Percentiles rank a stretch among this genome's conserved stretches.
Evolutionary conservation across 1,140 invertebrate genomes (phyloP).

Genomic region (Drosophila kurseongensis): DNA sequence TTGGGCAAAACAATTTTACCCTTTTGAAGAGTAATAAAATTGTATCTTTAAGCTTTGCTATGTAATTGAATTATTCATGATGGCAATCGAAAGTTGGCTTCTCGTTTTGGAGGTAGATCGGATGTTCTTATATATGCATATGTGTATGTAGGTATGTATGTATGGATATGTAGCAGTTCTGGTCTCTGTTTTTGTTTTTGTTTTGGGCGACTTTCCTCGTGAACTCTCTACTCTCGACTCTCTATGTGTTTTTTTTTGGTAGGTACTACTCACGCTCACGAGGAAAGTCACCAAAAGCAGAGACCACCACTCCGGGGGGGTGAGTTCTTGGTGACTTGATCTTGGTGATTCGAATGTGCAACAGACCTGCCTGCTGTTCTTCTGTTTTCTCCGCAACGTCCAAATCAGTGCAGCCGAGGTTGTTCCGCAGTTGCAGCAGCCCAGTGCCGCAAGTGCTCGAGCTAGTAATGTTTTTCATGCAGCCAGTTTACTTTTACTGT

Average conservation of each 20-base stretch:
- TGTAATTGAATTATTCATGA: constrained; percentile 5
- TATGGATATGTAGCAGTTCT: background rate
- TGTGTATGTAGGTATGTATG: background rate
- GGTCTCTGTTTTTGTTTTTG: constrained; percentile 5
- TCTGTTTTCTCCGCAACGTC: constrained; percentile 73
- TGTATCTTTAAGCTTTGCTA: constrained; percentile 3
- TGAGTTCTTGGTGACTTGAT: too few relatives aligned
- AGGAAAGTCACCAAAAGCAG: constrained; percentile 8
- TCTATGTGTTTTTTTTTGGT: too few relatives aligned
- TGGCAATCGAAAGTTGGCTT: constrained; percentile 13
- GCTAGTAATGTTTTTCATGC: constrained; percentile 84
- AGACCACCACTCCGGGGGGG: background rate
- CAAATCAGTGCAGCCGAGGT: constrained; percentile 76
- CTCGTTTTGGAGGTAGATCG: constrained; percentile 4
- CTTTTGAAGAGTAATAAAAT: background rate
- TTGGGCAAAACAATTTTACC: too few relatives aligned
- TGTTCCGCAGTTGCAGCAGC: constrained; percentile 82
- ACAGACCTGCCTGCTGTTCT: constrained; percentile 69
- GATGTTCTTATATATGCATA: background rate
- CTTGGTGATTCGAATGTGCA: constrained; percentile 13
- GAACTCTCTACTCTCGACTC: too few relatives aligned
- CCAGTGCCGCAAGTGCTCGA: constrained; percentile 81
- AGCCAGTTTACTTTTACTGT: constrained; percentile 61
- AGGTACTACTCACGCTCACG: background rate
- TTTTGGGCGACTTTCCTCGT: background rate